A percentile compares a stretch with the other conserved stretches of the same genome.
These are phyloP conservation scores for Trogon surrucura DNA, from an alignment of 2,113 vertebrate species.

Conservation along the genomic window DNA sequence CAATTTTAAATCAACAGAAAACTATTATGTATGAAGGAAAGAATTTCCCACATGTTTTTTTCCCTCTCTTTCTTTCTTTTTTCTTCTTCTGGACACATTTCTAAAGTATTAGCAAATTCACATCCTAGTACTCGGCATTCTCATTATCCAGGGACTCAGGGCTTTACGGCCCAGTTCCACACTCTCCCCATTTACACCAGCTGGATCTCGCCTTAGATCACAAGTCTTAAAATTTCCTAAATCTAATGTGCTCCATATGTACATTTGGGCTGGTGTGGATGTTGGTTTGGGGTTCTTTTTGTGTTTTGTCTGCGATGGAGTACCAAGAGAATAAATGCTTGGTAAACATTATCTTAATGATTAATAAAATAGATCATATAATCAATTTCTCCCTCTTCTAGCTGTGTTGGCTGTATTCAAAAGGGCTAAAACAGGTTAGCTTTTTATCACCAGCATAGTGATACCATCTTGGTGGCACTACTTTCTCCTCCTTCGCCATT, in stretches of 20 bases:
- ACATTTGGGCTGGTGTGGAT: not conserved
- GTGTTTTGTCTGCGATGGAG: not conserved
- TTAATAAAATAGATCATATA: not conserved
- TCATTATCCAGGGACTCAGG: not conserved
- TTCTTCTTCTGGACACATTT: conserved; percentile 52
- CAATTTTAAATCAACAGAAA: conserved; percentile 68
- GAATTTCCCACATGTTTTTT: conserved; percentile 65
- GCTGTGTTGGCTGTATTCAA: not conserved
- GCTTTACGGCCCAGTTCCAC: not conserved
- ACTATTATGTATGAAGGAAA: conserved; percentile 65
- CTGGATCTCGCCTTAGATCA: not conserved
- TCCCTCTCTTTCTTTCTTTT: not conserved
- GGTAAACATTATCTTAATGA: not conserved
- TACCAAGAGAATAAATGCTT: not conserved
- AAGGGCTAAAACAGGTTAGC: not conserved
- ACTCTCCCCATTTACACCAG: not conserved
- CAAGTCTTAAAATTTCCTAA: not conserved
- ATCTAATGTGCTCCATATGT: not conserved
- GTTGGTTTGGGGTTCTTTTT: not conserved
- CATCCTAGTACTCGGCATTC: conserved; percentile 12
- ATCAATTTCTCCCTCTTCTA: not conserved
- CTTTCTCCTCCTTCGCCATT: not conserved
- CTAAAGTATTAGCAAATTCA: conserved; percentile 33
- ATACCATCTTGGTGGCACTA: not conserved
- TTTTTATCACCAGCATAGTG: not conserved